phyloP scores from a whole-genome alignment of 92 coral and sea anemone species.

The Montipora capitata region DNA sequence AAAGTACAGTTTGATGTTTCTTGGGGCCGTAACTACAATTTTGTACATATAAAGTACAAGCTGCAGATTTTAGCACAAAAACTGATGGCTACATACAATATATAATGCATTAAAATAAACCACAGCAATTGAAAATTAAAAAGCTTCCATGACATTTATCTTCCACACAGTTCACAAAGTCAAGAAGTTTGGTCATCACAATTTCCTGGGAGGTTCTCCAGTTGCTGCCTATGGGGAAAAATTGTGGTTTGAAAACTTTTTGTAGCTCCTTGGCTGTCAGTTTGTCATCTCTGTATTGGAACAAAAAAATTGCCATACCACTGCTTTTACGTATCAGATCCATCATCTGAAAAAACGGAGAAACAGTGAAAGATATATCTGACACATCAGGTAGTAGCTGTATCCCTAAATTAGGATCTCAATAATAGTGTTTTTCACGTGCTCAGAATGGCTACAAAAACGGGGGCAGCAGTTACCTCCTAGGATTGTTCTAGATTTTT shows the following conservation, averaged over 20 bases:
- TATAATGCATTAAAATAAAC: no score
- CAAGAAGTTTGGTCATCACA: neutral
- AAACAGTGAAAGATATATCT: no score
- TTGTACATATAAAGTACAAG: neutral
- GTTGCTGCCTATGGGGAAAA: neutral
- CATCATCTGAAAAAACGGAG: neutral
- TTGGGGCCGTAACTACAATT: slow-evolving; percentile 52
- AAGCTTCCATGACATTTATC: neutral
- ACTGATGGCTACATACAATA: neutral
- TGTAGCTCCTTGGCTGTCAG: neutral
- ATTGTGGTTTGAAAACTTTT: neutral
- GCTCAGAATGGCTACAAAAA: no score
- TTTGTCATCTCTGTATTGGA: neutral
- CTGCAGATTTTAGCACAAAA: no score
- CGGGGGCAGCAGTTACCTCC: no score
- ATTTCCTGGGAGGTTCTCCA: slow-evolving; percentile 3
- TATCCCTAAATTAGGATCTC: no score
- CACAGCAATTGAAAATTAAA: no score
- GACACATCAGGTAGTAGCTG: no score
- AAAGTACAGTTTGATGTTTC: slow-evolving; percentile 55
- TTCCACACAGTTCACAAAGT: neutral
- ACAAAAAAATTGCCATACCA: neutral
- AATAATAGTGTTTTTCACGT: no score
- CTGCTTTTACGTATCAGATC: neutral
- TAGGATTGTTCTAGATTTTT: no score